Percentiles rank a stretch among this genome's conserved stretches.
Evolutionary conservation across 2,113 vertebrate genomes (phyloP).

Genomic region (Sceloporus tristichus): DNA sequence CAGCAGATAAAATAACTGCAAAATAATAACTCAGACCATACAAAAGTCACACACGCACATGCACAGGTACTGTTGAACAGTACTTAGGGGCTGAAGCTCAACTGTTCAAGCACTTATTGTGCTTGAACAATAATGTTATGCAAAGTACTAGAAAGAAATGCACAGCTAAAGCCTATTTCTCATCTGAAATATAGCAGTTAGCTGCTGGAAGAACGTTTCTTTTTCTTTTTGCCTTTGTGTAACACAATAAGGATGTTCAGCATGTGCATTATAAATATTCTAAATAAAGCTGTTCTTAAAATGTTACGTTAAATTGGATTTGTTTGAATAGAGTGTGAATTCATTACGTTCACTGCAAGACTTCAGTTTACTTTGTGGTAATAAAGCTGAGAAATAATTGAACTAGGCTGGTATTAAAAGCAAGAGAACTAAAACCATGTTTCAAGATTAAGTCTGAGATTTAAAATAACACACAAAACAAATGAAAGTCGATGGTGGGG

Average conservation of each 20-base stretch:
- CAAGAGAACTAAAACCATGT: constrained; percentile 43
- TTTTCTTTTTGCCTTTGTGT: constrained; percentile 31
- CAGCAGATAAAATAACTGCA: not conserved
- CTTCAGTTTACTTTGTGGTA: constrained; percentile 59
- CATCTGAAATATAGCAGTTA: constrained; percentile 44
- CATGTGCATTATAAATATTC: constrained; percentile 40
- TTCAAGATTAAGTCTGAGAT: constrained; percentile 54
- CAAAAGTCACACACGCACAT: not conserved
- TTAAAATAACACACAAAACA: not conserved
- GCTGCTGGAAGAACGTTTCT: constrained; percentile 39
- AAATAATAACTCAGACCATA: not conserved
- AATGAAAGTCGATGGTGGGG: constrained; percentile 15
- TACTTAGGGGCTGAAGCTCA: constrained; percentile 1
- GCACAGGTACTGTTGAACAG: not conserved
- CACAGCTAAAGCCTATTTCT: constrained; percentile 23
- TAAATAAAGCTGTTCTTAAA: constrained; percentile 60
- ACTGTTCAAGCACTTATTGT: not conserved
- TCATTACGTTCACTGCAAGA: constrained; percentile 54
- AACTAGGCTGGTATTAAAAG: constrained; percentile 59
- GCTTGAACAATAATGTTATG: constrained; percentile 26
- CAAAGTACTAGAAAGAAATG: constrained; percentile 34
- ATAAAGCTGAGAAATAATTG: constrained; percentile 69
- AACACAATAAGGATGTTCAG: constrained; percentile 49
- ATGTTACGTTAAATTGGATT: constrained; percentile 60
- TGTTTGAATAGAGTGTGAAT: constrained; percentile 65